A percentile compares a stretch with the other conserved stretches of the same genome.
phyloP scores from a whole-genome alignment of 1,140 invertebrate genomes.

The Saccostrea glomerata region DNA sequence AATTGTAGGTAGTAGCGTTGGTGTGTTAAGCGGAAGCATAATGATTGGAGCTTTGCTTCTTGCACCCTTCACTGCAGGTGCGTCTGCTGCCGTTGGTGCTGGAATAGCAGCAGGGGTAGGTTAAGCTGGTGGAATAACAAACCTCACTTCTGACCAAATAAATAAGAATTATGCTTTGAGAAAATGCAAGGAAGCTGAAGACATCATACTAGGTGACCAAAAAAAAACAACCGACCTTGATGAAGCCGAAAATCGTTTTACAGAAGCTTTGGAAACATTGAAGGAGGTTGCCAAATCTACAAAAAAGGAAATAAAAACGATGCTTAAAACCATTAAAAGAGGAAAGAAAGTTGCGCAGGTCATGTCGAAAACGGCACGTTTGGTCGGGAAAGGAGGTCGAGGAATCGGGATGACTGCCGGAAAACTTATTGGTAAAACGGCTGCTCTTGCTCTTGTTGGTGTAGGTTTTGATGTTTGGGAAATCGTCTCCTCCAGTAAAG shows the following conservation, averaged over 20 bases:
- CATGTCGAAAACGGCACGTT: not conserved
- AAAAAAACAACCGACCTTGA: not conserved
- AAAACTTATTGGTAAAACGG: not conserved
- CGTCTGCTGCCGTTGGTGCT: not conserved
- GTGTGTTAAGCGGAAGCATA: not conserved
- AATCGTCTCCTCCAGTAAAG: slow-evolving; percentile 2
- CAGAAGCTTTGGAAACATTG: not conserved
- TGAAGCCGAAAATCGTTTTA: not conserved
- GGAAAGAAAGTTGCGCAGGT: not conserved
- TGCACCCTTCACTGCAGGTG: slow-evolving; percentile 25
- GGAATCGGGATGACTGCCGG: not conserved
- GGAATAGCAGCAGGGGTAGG: not conserved
- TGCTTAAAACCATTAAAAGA: not conserved
- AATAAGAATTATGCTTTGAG: not conserved
- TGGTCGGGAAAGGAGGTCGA: not conserved
- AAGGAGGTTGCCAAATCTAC: not conserved
- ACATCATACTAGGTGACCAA: not conserved
- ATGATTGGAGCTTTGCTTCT: slow-evolving; percentile 8
- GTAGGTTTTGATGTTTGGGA: slow-evolving; percentile 14
- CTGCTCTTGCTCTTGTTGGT: not conserved
- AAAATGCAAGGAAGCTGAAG: slow-evolving; percentile 17
- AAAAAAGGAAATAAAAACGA: not conserved
- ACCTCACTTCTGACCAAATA: slow-evolving; percentile 6
- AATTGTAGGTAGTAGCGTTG: slow-evolving; percentile 13
- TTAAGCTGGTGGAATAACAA: not conserved